These are phyloP conservation scores for Hemiprocne comata DNA, from an alignment of 2,113 vertebrate species.

Conservation along the genomic window DNA sequence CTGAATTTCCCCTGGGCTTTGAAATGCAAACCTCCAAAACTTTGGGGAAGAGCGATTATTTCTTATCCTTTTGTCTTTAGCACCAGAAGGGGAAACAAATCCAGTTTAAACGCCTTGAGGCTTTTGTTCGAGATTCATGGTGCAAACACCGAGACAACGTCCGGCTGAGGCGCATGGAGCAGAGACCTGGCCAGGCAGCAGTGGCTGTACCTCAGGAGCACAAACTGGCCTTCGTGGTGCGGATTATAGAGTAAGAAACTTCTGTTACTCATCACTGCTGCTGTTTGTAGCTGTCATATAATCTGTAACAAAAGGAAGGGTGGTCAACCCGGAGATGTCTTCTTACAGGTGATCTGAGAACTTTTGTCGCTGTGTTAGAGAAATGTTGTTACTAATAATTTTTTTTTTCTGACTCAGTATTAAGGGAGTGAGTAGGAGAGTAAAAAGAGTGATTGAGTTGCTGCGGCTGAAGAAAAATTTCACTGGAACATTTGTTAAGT, in stretches of 20 bases:
- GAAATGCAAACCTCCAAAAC: neutral
- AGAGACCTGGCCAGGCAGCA: constrained; percentile 65
- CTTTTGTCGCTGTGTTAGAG: neutral
- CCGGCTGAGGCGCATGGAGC: constrained; percentile 76
- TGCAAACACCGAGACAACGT: constrained; percentile 77
- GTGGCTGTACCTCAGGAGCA: constrained; percentile 75
- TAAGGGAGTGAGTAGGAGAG: constrained; percentile 83
- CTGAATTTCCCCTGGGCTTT: neutral
- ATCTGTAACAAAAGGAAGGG: neutral
- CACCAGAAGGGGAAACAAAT: constrained; percentile 80
- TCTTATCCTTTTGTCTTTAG: constrained; percentile 45
- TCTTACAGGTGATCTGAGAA: neutral
- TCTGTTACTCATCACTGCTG: neutral
- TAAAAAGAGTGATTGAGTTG: constrained; percentile 79
- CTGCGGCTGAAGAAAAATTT: constrained; percentile 87
- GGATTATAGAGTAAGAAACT: constrained; percentile 83
- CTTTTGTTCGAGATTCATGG: constrained; percentile 83
- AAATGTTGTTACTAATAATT: neutral
- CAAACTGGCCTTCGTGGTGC: constrained; percentile 85
- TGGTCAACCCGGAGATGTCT: fast-evolving
- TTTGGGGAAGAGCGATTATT: neutral
- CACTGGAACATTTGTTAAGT: constrained; percentile 86
- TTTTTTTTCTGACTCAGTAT: constrained; percentile 72
- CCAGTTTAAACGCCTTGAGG: constrained; percentile 88
- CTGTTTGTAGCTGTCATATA: fast-evolving